These are phyloP conservation scores for Morpho helenor DNA, from an alignment of 2,888 invertebrate genomes.

Conservation along the genomic window DNA sequence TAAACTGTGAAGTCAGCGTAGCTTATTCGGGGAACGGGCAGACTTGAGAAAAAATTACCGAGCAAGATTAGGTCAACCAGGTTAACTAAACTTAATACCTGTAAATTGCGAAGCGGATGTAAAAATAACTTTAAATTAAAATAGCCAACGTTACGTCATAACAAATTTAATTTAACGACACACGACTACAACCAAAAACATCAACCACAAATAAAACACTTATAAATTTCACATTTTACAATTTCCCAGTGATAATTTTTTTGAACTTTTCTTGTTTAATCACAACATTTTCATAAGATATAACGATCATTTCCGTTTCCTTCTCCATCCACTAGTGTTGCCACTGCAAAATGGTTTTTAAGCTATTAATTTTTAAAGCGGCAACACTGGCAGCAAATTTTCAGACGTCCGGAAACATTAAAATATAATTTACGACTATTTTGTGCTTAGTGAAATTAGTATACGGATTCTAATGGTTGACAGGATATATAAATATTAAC, in stretches of 20 bases:
- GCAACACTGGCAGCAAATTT: conserved; percentile 62
- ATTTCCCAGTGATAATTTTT: conserved; percentile 62
- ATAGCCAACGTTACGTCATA: neutral
- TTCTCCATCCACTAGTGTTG: conserved; percentile 52
- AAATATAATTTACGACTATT: conserved; percentile 70
- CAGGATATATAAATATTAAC: conserved; percentile 70
- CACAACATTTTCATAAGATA: conserved; percentile 43
- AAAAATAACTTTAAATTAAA: too few relatives aligned
- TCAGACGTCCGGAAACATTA: conserved; percentile 72
- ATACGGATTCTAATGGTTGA: conserved; percentile 55
- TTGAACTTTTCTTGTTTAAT: conserved; percentile 48
- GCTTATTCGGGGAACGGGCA: too few relatives aligned
- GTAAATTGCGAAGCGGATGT: too few relatives aligned
- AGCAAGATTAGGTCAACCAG: too few relatives aligned
- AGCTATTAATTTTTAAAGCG: conserved; percentile 71
- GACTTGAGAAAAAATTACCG: too few relatives aligned
- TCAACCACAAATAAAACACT: conserved; percentile 30
- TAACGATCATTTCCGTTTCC: conserved; percentile 71
- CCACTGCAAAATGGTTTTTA: conserved; percentile 74
- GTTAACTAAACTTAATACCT: too few relatives aligned
- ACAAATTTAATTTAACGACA: neutral
- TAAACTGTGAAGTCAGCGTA: too few relatives aligned
- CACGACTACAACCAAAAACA: neutral
- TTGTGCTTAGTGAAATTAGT: conserved; percentile 67
- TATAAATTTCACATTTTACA: conserved; percentile 62